These are phyloP conservation scores for Odontamblyopus lacepedii DNA, from an alignment of 2,797 vertebrate genomes.

Conservation along the genomic window DNA sequence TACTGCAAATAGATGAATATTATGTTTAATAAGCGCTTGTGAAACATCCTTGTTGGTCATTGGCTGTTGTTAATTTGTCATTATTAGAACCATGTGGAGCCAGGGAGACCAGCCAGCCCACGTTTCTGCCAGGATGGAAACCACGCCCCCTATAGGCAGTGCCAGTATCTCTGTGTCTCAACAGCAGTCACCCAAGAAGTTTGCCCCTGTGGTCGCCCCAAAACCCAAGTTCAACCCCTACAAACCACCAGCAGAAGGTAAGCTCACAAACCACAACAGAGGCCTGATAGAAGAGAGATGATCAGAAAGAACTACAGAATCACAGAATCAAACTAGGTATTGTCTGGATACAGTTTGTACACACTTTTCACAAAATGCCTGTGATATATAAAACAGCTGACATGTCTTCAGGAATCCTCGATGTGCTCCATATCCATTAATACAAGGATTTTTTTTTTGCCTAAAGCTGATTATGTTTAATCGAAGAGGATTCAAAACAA, in stretches of 20 bases:
- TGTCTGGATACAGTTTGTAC: too few species aligned
- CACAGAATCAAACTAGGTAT: too few species aligned
- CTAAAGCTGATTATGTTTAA: too few species aligned
- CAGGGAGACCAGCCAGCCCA: constrained; percentile 85
- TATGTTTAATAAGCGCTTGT: neutral
- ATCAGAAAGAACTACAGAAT: neutral
- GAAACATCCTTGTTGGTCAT: neutral
- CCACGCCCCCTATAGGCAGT: constrained; percentile 88
- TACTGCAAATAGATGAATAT: neutral
- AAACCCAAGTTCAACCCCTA: constrained; percentile 98
- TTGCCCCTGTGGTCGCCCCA: constrained; percentile 93
- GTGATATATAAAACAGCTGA: too few species aligned
- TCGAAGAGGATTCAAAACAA: too few species aligned
- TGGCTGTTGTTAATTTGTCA: neutral
- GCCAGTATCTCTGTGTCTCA: constrained; percentile 95
- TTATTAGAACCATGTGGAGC: constrained; percentile 89
- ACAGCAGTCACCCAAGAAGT: constrained; percentile 95
- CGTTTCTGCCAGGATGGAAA: constrained; percentile 93
- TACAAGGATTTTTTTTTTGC: too few species aligned
- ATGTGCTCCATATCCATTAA: too few species aligned
- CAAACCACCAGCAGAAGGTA: constrained; percentile 84
- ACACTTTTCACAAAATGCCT: too few species aligned
- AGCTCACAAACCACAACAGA: neutral
- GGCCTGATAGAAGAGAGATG: neutral
- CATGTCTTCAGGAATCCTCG: too few species aligned